These are phyloP conservation scores for Luscinia megarhynchos DNA, from an alignment of 2,797 vertebrate genomes.

Conservation along the genomic window DNA sequence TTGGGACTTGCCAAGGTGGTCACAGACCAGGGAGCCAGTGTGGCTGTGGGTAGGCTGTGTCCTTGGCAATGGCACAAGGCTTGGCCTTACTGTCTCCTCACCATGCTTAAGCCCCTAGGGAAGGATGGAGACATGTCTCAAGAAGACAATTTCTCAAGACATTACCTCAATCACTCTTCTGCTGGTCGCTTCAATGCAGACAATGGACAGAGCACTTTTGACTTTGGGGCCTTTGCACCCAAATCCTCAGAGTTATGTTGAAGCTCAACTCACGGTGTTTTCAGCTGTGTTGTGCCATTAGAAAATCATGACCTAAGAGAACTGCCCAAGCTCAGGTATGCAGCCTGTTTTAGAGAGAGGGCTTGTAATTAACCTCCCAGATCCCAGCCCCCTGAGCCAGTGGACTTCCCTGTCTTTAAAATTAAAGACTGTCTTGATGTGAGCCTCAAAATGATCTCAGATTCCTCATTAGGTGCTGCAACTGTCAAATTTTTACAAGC, in stretches of 20 bases:
- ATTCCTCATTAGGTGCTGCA: accelerated
- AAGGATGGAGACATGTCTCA: neutral
- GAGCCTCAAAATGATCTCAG: neutral
- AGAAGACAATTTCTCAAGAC: neutral
- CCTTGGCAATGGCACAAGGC: neutral
- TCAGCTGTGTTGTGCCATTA: neutral
- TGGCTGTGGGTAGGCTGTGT: neutral
- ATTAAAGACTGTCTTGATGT: neutral
- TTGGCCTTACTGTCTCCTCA: neutral
- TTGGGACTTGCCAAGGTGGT: neutral
- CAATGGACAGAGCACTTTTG: neutral
- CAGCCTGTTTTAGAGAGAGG: neutral
- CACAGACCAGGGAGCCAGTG: no score
- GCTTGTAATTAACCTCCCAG: neutral
- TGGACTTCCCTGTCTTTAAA: neutral
- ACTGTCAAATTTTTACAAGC: neutral
- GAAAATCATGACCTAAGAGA: neutral
- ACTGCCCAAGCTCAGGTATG: neutral
- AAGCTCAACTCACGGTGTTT: neutral
- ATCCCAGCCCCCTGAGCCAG: neutral
- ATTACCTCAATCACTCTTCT: neutral
- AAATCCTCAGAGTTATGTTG: neutral
- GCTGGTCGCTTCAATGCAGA: neutral
- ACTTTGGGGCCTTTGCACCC: neutral
- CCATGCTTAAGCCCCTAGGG: no score